phyloP scores from a whole-genome alignment of 2,797 vertebrate species.

The Coendou prehensilis region DNA sequence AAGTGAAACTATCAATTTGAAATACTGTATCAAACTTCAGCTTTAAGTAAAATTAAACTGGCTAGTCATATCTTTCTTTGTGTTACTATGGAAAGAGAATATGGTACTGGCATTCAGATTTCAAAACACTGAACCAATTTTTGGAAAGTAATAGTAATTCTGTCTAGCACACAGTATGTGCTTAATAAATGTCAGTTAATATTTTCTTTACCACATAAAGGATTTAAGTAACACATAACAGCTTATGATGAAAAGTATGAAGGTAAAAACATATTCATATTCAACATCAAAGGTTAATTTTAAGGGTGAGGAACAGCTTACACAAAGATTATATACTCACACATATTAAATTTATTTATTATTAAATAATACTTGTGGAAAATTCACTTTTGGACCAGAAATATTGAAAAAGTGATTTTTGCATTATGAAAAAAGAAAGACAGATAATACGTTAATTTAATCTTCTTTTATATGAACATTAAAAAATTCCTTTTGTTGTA shows the following conservation, averaged over 20 bases:
- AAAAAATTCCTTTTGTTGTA: not conserved
- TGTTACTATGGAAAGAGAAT: not conserved
- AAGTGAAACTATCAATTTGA: not conserved
- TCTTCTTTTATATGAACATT: not conserved
- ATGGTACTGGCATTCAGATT: not conserved
- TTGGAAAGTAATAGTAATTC: not conserved
- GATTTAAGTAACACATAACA: constrained; percentile 18
- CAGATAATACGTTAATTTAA: constrained; percentile 21
- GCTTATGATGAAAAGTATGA: not conserved
- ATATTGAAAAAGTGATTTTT: constrained; percentile 22
- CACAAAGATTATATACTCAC: not conserved
- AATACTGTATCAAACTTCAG: not conserved
- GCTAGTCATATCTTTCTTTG: not conserved
- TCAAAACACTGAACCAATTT: not conserved
- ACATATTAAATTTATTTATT: not conserved
- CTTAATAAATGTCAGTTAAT: not conserved
- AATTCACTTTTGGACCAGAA: not conserved
- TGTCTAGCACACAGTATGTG: not conserved
- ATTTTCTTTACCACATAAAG: not conserved
- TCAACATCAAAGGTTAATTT: not conserved
- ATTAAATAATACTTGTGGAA: not conserved
- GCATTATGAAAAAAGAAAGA: not conserved
- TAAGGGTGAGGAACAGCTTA: not conserved
- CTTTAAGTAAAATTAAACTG: not conserved
- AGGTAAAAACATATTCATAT: not conserved